A percentile compares a stretch with the other conserved stretches of the same genome.
Evolutionary conservation across 1,140 invertebrate genomes (phyloP).

Genomic region (Tetragonula clypearis): DNA sequence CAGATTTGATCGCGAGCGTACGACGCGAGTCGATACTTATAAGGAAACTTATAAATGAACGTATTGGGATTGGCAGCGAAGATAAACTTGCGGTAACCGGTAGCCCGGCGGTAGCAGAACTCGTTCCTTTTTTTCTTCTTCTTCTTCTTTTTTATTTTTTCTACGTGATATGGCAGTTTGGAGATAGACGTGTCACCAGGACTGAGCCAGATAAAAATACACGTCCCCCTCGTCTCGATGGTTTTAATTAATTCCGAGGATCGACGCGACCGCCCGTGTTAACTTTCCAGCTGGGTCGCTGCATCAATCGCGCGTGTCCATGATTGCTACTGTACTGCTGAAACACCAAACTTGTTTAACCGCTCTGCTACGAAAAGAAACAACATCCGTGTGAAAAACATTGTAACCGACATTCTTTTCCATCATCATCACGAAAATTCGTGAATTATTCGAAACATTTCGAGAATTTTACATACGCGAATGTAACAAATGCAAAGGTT

Average conservation of each 20-base stretch:
- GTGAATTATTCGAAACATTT: not conserved
- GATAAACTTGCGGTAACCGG: conserved; percentile 49
- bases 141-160: not conserved
- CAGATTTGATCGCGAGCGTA: not conserved
- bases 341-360: conserved; percentile 28
- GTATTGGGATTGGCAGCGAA: conserved; percentile 54
- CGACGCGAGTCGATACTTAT: not conserved
- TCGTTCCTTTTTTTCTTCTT: not conserved
- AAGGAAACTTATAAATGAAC: conserved; percentile 40
- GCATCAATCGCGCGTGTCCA: conserved; percentile 59
- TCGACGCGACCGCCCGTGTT: conserved; percentile 64
- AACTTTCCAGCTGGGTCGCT: conserved; percentile 53
- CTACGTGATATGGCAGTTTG: conserved; percentile 55
- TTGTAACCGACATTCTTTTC: not conserved
- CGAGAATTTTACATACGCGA: not conserved
- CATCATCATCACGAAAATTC: too few species aligned
- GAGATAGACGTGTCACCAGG: conserved; percentile 69
- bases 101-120: conserved; percentile 41
- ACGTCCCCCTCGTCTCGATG: conserved; percentile 67
- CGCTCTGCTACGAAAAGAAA: not conserved
- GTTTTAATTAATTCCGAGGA: conserved; percentile 69
- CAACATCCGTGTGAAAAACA: too few species aligned
- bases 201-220: conserved; percentile 77
- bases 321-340: conserved; percentile 56
- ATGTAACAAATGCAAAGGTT: not conserved